Evolutionary conservation across 2,888 invertebrate species (phyloP).

Genomic region (Callyntrura sp.): DNA sequence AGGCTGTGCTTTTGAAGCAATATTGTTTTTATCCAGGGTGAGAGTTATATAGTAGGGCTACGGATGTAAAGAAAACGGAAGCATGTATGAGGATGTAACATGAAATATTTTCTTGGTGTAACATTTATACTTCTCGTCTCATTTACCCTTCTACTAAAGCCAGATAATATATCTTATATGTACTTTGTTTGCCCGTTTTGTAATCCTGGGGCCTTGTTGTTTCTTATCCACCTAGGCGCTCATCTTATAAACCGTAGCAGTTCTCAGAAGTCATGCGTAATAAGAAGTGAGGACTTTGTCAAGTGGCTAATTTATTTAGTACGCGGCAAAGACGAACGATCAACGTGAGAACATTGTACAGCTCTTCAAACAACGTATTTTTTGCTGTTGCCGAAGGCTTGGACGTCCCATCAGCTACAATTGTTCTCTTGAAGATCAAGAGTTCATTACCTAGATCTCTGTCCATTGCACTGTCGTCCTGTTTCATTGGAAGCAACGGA

Average conservation of each 20-base stretch:
- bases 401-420: not conserved
- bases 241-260: not conserved
- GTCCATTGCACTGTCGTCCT: too few species aligned
- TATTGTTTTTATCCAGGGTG: not conserved
- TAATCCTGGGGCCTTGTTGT: slow-evolving; percentile 31
- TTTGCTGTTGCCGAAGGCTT: not conserved
- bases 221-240: not conserved
- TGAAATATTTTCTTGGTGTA: not conserved
- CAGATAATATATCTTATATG: too few species aligned
- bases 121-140: not conserved
- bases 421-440: not conserved
- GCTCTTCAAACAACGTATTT: not conserved
- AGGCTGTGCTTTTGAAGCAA: slow-evolving; percentile 49
- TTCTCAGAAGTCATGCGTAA: not conserved
- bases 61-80: too few species aligned
- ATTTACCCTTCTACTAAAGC: too few species aligned
- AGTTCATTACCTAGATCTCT: not conserved
- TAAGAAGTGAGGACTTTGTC: not conserved
- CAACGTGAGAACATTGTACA: not conserved
- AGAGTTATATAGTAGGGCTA: not conserved
- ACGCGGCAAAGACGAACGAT: not conserved
- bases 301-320: not conserved
- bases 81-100: not conserved
- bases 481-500: not conserved
- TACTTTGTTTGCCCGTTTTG: slow-evolving; percentile 45